Evolutionary conservation across 2,888 invertebrate genomes (phyloP).

Genomic region (Diarsia brunnea): DNA sequence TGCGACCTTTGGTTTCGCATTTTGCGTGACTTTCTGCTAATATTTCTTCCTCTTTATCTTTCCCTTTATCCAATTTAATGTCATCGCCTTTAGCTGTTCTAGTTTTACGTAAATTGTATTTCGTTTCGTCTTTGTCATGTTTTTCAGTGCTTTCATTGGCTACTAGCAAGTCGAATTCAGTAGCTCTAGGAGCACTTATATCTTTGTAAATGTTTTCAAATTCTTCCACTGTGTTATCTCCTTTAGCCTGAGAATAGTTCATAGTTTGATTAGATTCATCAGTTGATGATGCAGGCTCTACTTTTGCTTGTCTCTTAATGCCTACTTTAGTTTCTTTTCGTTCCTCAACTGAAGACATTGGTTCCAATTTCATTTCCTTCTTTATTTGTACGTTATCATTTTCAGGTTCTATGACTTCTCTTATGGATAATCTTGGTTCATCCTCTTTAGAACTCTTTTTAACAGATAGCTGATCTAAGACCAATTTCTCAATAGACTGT

Average conservation of each 20-base stretch:
- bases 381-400: constrained; percentile 40
- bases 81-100: constrained; percentile 39
- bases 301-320: constrained; percentile 51
- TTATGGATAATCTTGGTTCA: constrained; percentile 31
- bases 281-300: constrained; percentile 39
- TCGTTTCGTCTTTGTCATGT: constrained; percentile 62
- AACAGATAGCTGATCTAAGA: constrained; percentile 66
- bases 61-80: constrained; percentile 48
- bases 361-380: constrained; percentile 58
- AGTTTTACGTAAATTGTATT: constrained; percentile 81
- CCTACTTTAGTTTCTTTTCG: constrained; percentile 1
- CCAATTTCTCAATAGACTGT: constrained; percentile 73
- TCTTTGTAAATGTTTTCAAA: constrained; percentile 86
- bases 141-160: constrained; percentile 41
- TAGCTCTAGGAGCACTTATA: constrained; percentile 78
- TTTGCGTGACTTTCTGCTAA: constrained; percentile 71
- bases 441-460: constrained; percentile 38
- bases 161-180: constrained; percentile 82
- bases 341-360: constrained; percentile 47
- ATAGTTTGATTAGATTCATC: constrained; percentile 58
- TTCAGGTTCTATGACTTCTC: constrained; percentile 38
- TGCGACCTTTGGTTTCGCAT: constrained; percentile 72
- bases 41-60: constrained; percentile 55
- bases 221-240: constrained; percentile 79
- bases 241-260: constrained; percentile 43